Conservation (phyloP, 1,140 invertebrate species). For the Drosophila murphyi region DNA sequence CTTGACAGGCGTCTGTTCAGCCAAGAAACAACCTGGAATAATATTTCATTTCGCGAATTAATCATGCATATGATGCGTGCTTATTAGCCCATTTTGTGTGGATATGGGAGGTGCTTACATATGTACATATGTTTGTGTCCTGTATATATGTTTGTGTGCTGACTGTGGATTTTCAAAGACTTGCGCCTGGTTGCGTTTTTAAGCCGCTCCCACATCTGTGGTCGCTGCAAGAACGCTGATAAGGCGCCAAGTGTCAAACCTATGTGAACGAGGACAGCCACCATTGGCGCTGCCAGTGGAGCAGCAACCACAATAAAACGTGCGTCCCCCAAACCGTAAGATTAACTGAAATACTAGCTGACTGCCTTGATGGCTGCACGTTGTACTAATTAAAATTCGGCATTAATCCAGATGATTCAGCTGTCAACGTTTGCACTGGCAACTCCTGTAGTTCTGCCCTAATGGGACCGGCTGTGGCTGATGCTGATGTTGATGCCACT, state of each 20-base stretch:
- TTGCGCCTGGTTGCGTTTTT: slow-evolving; percentile 46
- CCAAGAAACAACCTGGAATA: slow-evolving; percentile 66
- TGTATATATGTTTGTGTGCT: not conserved
- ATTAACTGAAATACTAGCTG: slow-evolving; percentile 57
- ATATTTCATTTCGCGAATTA: slow-evolving; percentile 63
- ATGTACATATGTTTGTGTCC: slow-evolving; percentile 1
- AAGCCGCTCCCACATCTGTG: slow-evolving; percentile 31
- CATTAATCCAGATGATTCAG: slow-evolving; percentile 83
- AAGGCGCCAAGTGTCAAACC: slow-evolving; percentile 75
- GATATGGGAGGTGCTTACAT: slow-evolving; percentile 3
- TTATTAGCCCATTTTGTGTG: slow-evolving; percentile 38
- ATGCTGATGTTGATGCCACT: not conserved
- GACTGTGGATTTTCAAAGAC: slow-evolving; percentile 22
- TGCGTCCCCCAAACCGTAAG: slow-evolving; percentile 44
- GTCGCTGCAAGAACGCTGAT: slow-evolving; percentile 64
- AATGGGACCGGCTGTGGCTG: slow-evolving; percentile 33
- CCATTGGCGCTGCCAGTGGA: slow-evolving; percentile 2
- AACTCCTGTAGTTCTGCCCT: slow-evolving; percentile 22
- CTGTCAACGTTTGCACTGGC: slow-evolving; percentile 60
- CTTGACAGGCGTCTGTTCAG: slow-evolving; percentile 63
- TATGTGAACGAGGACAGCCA: slow-evolving; percentile 38
- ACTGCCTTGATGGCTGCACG: slow-evolving; percentile 28
- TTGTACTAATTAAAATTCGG: slow-evolving; percentile 83
- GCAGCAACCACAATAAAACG: slow-evolving; percentile 26
- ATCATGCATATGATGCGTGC: slow-evolving; percentile 71